phyloP scores from a whole-genome alignment of 2,113 vertebrate species.

The Castor canadensis region DNA sequence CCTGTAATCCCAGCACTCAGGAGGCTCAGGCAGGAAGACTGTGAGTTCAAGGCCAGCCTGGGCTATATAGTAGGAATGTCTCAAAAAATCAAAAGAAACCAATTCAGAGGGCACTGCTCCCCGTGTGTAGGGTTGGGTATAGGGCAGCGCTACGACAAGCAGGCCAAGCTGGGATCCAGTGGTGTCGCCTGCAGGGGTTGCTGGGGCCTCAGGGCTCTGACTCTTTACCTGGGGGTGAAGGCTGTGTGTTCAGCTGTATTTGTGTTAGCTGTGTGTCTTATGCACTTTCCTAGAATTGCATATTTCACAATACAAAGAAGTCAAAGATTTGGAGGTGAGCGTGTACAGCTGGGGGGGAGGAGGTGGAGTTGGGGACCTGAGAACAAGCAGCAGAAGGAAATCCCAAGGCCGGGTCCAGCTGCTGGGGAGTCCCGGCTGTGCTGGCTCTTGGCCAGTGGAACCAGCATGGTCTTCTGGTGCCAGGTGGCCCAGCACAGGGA shows the following conservation, averaged over 20 bases:
- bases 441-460: background rate
- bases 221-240: too few species aligned
- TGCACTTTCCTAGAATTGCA: background rate
- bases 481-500: background rate
- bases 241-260: fast-evolving
- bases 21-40: background rate
- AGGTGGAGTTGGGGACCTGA: background rate
- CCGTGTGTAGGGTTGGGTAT: too few species aligned
- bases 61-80: background rate
- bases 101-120: too few species aligned
- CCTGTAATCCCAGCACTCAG: too few species aligned
- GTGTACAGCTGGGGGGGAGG: background rate
- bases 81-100: background rate
- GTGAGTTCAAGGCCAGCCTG: background rate
- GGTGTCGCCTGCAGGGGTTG: background rate
- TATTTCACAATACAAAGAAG: background rate
- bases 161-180: fast-evolving
- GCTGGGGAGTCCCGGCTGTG: background rate
- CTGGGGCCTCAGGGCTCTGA: too few species aligned
- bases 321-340: background rate
- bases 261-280: too few species aligned
- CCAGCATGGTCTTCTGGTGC: background rate
- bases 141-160: background rate
- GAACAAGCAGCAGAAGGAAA: background rate
- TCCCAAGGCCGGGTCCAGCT: background rate